Conservation (phyloP, 1,140 invertebrate genomes). For the Ephestia elutella region DNA sequence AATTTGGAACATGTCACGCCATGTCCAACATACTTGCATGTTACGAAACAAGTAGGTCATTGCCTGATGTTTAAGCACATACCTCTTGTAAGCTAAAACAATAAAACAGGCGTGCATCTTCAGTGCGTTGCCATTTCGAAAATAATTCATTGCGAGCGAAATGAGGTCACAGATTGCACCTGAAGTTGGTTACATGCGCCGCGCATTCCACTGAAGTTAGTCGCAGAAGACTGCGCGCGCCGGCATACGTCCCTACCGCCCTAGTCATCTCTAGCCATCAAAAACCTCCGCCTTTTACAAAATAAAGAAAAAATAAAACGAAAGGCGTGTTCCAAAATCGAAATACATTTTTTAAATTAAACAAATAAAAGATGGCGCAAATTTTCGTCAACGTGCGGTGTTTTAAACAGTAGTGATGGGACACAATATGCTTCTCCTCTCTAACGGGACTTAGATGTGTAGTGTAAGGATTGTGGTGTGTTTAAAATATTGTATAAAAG, state of each 20-base stretch:
- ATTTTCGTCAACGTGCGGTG: background rate
- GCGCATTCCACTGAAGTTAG: conserved; percentile 36
- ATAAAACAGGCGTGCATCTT: conserved; percentile 14
- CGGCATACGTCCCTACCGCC: conserved; percentile 15
- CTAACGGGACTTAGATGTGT: conserved; percentile 6
- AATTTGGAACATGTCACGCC: no score
- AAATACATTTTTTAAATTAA: conserved; percentile 5
- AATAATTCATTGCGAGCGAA: conserved; percentile 57
- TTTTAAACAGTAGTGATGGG: conserved; percentile 6
- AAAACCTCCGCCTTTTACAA: conserved; percentile 24
- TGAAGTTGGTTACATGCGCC: conserved; percentile 37
- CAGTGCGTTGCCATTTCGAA: conserved; percentile 59
- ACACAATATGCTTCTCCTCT: background rate
- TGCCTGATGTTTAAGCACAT: background rate
- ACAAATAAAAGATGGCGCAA: conserved; percentile 14
- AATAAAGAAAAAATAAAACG: conserved; percentile 25
- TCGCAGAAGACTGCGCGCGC: conserved; percentile 27
- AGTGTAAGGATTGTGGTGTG: conserved; percentile 7
- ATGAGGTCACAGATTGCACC: conserved; percentile 39
- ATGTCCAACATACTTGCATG: no score
- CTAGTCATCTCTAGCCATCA: conserved; percentile 16
- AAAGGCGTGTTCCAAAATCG: conserved; percentile 26
- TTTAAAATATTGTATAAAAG: conserved; percentile 9
- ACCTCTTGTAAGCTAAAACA: background rate
- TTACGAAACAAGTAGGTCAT: background rate